phyloP scores from a whole-genome alignment of 1,140 invertebrate genomes.

The Akabosia matsudoensis region DNA sequence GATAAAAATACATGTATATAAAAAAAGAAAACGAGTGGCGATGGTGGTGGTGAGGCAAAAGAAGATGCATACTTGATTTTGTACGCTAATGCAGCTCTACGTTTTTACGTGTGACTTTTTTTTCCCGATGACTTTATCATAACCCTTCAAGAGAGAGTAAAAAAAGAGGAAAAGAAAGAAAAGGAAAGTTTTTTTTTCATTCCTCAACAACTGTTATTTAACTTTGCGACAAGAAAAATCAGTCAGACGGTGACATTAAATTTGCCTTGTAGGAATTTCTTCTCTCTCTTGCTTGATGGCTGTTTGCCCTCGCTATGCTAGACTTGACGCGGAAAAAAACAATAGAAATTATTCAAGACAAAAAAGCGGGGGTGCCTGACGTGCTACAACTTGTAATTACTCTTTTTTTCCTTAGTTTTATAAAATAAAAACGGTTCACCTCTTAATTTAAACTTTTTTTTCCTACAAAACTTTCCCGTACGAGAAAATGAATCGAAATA shows the following conservation, averaged over 20 bases:
- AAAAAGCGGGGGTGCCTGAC: background rate
- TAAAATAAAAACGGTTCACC: too few relatives aligned
- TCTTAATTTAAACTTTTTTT: too few relatives aligned
- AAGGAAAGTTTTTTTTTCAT: background rate
- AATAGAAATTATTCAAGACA: background rate
- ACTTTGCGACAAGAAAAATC: background rate
- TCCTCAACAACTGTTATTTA: background rate
- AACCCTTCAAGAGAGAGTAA: background rate
- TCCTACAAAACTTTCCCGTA: too few relatives aligned
- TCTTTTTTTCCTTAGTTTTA: too few relatives aligned
- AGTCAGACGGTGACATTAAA: background rate
- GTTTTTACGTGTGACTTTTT: background rate
- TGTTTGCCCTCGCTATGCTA: too few relatives aligned
- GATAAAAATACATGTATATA: too few relatives aligned
- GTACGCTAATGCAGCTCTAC: background rate
- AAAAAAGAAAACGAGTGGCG: background rate
- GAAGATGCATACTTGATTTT: background rate
- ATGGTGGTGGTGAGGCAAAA: background rate
- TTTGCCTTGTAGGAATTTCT: background rate
- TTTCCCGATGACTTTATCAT: background rate
- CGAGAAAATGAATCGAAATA: too few relatives aligned
- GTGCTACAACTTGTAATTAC: background rate
- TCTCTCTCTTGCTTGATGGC: too few relatives aligned
- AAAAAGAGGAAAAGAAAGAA: too few relatives aligned
- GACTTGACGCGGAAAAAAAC: background rate